These are phyloP conservation scores for Rhodeus uyekii DNA, from an alignment of 2,797 vertebrate genomes.

Conservation along the genomic window DNA sequence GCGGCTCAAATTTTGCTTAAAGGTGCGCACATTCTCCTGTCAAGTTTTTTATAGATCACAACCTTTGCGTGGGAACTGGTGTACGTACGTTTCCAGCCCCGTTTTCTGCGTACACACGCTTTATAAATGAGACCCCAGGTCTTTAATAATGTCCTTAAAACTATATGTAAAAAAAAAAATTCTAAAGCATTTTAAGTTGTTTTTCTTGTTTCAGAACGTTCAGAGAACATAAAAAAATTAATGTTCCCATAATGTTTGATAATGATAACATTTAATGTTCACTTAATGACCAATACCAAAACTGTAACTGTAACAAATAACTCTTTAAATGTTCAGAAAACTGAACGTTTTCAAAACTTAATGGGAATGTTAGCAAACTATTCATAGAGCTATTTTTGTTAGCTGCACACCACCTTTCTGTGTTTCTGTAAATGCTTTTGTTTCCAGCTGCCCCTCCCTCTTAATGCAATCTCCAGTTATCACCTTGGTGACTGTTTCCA, in stretches of 20 bases:
- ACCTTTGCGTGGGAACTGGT: too few relatives aligned
- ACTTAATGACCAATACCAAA: background rate
- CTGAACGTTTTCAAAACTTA: background rate
- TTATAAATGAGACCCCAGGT: too few relatives aligned
- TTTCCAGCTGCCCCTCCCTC: constrained; percentile 47
- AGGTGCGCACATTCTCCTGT: too few relatives aligned
- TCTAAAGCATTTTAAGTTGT: too few relatives aligned
- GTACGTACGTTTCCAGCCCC: too few relatives aligned
- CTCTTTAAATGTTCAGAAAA: too few relatives aligned
- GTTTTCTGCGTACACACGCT: too few relatives aligned
- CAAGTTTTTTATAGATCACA: too few relatives aligned
- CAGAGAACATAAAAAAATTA: background rate
- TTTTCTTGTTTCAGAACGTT: background rate
- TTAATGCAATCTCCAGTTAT: constrained; percentile 43
- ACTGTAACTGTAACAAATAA: too few relatives aligned
- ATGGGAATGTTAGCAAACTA: background rate
- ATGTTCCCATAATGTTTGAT: background rate
- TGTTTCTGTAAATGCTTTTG: constrained; percentile 39
- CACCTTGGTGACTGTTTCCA: constrained; percentile 54
- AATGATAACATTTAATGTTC: background rate
- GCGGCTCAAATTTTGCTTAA: too few relatives aligned
- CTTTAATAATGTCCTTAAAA: too few relatives aligned
- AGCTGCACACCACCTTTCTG: constrained; percentile 19
- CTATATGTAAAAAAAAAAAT: too few relatives aligned
- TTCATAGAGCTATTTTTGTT: background rate